phyloP scores from a whole-genome alignment of 2,113 vertebrate species.

The Oostethus manadensis region DNA sequence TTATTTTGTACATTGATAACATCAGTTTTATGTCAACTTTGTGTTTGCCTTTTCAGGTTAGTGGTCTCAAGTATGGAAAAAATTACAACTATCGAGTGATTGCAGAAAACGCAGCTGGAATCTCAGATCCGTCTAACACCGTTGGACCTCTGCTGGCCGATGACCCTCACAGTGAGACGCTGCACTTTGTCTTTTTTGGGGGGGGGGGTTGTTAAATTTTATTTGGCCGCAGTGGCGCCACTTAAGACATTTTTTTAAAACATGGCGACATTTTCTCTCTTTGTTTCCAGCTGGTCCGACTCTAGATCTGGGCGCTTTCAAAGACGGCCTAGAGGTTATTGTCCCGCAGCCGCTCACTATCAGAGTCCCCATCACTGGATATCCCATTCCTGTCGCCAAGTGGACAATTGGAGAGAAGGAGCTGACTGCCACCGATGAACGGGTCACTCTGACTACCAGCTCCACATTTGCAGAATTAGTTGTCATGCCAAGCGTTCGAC shows the following conservation, averaged over 20 bases:
- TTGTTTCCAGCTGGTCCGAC: slow-evolving; percentile 77
- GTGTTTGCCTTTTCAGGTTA: slow-evolving; percentile 73
- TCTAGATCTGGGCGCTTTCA: slow-evolving; percentile 89
- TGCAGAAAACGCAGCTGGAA: slow-evolving; percentile 92
- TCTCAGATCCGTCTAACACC: slow-evolving; percentile 88
- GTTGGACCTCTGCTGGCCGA: slow-evolving; percentile 91
- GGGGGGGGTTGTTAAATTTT: not conserved
- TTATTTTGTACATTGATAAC: not conserved
- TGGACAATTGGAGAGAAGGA: slow-evolving; percentile 84
- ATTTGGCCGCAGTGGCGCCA: not conserved
- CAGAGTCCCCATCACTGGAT: slow-evolving; percentile 86
- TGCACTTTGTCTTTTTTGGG: too few relatives aligned
- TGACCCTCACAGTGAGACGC: slow-evolving; percentile 79
- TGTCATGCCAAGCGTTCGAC: slow-evolving; percentile 86
- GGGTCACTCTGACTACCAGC: slow-evolving; percentile 80
- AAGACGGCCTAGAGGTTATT: slow-evolving; percentile 91
- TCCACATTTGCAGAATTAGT: slow-evolving; percentile 81
- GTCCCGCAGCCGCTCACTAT: slow-evolving; percentile 90
- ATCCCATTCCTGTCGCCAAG: slow-evolving; percentile 82
- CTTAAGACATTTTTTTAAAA: not conserved
- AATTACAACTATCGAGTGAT: slow-evolving; percentile 90
- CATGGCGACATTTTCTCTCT: not conserved
- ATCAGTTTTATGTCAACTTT: not conserved
- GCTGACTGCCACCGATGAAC: slow-evolving; percentile 75
- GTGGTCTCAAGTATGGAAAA: slow-evolving; percentile 83